These are phyloP conservation scores for Melanostoma mellinum DNA, from an alignment of 2,888 invertebrate genomes.

Conservation along the genomic window DNA sequence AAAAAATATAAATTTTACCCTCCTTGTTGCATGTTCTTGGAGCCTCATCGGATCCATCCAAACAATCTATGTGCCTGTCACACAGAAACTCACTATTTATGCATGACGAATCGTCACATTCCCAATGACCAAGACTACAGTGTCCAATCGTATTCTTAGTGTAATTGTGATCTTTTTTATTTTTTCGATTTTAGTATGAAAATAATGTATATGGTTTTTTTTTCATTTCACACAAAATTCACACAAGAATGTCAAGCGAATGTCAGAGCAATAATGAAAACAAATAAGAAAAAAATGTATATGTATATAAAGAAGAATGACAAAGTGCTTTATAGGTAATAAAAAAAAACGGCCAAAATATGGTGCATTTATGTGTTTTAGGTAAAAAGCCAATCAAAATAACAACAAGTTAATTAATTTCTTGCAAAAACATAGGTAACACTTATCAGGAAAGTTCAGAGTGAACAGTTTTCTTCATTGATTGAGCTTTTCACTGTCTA, in stretches of 20 bases:
- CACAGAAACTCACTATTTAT: conserved; percentile 84
- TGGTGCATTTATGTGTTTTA: conserved; percentile 55
- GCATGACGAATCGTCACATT: conserved; percentile 86
- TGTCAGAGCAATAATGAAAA: conserved; percentile 55
- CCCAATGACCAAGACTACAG: conserved; percentile 83
- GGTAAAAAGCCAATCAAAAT: background rate
- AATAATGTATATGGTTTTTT: conserved; percentile 38
- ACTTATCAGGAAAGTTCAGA: too few species aligned
- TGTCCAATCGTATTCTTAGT: conserved; percentile 56
- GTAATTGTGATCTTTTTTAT: conserved; percentile 60
- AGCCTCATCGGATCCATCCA: conserved; percentile 85
- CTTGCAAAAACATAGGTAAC: background rate
- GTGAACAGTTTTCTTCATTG: too few species aligned
- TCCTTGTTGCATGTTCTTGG: conserved; percentile 76
- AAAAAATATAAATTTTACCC: conserved; percentile 76
- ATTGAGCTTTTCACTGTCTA: too few species aligned
- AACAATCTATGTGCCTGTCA: conserved; percentile 84
- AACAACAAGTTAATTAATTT: background rate
- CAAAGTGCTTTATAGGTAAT: background rate
- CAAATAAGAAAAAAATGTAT: conserved; percentile 48
- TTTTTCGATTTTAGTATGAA: conserved; percentile 40
- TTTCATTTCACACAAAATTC: conserved; percentile 58
- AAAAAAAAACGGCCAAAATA: conserved; percentile 24
- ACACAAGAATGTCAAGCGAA: conserved; percentile 56
- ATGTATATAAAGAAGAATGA: conserved; percentile 31